Percentiles rank a stretch among this genome's conserved stretches.
These are phyloP conservation scores for Myotis davidii DNA, from an alignment of 2,113 vertebrate genomes.

Conservation along the genomic window DNA sequence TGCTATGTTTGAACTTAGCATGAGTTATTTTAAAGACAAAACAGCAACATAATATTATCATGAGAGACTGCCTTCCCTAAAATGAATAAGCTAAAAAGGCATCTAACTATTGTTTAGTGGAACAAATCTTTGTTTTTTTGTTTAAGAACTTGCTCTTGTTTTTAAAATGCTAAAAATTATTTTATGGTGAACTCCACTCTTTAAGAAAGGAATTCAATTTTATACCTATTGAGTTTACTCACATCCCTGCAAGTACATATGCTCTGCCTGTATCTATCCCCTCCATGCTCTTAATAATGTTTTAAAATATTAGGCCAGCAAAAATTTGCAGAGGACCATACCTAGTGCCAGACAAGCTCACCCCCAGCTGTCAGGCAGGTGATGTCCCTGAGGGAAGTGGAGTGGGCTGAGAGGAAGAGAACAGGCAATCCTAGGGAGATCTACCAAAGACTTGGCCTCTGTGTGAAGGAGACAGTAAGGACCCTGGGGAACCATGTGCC, in stretches of 20 bases:
- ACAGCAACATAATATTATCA: neutral
- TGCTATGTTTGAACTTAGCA: neutral
- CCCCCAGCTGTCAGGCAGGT: neutral
- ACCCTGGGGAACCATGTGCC: neutral
- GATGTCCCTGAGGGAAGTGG: neutral
- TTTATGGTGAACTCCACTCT: neutral
- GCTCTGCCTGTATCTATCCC: neutral
- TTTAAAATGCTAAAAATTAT: neutral
- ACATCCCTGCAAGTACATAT: neutral
- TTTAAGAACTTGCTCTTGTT: neutral
- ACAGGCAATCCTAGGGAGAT: accelerated
- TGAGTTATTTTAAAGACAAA: neutral
- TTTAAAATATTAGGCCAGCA: neutral
- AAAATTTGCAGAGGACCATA: neutral
- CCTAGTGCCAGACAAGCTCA: neutral
- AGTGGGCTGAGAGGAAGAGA: neutral
- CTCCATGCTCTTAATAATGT: neutral
- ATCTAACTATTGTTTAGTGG: neutral
- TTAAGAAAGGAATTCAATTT: neutral
- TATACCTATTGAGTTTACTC: neutral
- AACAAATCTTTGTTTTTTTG: neutral
- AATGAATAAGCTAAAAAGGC: constrained; percentile 25
- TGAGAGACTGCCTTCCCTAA: accelerated
- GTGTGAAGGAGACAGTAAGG: neutral
- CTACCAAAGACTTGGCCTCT: neutral